A percentile compares a stretch with the other conserved stretches of the same genome.
Conservation (phyloP, 2,888 invertebrate genomes). For the Eilema griseolum region DNA sequence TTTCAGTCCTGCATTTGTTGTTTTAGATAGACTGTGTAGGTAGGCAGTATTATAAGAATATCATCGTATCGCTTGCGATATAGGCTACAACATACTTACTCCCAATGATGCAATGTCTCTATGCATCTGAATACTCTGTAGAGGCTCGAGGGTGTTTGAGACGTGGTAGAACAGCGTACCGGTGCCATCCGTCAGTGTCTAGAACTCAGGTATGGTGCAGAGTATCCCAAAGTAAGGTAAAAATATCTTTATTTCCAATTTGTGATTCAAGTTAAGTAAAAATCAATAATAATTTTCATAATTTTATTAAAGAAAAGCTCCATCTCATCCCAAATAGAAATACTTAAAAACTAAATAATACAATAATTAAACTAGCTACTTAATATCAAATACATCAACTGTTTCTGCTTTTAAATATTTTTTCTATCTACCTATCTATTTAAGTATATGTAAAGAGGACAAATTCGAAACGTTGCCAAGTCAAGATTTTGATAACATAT, state of each 20-base stretch:
- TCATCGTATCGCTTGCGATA: no score
- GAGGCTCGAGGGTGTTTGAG: background rate
- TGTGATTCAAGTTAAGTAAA: background rate
- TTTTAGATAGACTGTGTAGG: no score
- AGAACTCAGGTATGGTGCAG: background rate
- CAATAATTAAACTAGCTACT: constrained; percentile 75
- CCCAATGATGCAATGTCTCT: no score
- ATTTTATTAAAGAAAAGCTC: background rate
- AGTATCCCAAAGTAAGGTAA: background rate
- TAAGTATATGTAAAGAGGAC: constrained; percentile 57
- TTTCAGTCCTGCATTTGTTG: no score
- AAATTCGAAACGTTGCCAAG: constrained; percentile 69
- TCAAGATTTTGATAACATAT: constrained; percentile 48
- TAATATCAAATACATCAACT: constrained; percentile 64
- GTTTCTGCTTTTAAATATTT: constrained; percentile 55
- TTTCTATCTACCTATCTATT: constrained; percentile 60
- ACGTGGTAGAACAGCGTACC: background rate
- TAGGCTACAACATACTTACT: no score
- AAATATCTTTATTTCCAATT: background rate
- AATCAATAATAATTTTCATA: background rate
- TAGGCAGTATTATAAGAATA: no score
- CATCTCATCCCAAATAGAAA: background rate
- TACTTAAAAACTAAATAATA: constrained; percentile 22
- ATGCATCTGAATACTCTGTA: no score
- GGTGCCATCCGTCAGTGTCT: background rate